Evolutionary conservation across 1,140 invertebrate genomes (phyloP), one percentile per base, ranked within the genome.

Genomic region (Bradynema listronoti): DNA sequence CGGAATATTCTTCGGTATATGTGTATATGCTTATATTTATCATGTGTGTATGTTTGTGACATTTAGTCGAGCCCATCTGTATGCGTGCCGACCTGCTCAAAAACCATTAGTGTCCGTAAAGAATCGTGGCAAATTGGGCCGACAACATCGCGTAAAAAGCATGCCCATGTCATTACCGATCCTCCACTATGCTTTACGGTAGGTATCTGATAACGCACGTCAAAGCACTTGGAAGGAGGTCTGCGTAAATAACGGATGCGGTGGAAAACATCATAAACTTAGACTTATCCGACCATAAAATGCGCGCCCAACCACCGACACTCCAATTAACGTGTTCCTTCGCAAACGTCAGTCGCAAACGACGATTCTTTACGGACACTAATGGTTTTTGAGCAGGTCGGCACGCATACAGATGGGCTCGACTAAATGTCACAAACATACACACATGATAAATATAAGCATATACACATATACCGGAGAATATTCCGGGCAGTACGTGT

Each of bases 171-270:
- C 70, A 80, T 72, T 1, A 75, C 45, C 24, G 30, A 49, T 22
- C 72, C 69, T 39, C 75, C 71, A 50, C 77, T 65, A 56, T 79
- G 71, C 54, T 80, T 80, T 5, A 80, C 70, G 1, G 79, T 80
- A 30, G 66, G 61, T 1, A 41, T 19, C n/a, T 47, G 16, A 53
- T 61, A 74, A 22, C 58, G 43, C 2, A 58, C 45, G 36, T 62
- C 32, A 34, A 65, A 74, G 5, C 71, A 24, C 27, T 54, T 41
- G 11, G 56, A 55, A 29, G 46, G 3, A 19, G 42, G 42, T 22
- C 73, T 56, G 27, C 72, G 49, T 16, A 74, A 64, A 1, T 46
- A 51, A 1, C 1, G 4, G 11, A 19, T 47, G 1, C 70, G 29
- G 30, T n/a, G 19, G 50, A 56, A 22, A 72, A 66, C 29, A 71